Percentiles rank a stretch among this genome's conserved stretches.
Evolutionary conservation across 2,113 vertebrate species (phyloP).

Genomic region (Phylloscopus whistleri): DNA sequence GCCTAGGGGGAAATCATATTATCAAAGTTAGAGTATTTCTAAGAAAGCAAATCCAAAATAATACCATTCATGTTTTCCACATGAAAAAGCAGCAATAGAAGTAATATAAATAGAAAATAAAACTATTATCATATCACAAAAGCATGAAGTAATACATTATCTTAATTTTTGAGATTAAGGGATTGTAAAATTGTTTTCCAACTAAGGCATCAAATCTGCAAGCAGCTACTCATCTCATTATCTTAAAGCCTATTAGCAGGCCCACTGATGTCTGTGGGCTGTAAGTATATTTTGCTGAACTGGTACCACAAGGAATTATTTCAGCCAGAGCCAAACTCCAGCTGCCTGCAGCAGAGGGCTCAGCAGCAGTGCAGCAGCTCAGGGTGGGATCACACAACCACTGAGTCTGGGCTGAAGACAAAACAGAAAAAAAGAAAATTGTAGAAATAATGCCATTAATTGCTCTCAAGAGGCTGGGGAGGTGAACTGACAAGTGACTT

Average conservation of each 20-base stretch:
- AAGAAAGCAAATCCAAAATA: conserved; percentile 9
- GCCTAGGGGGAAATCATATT: not conserved
- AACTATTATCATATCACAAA: not conserved
- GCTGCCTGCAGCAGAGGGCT: not conserved
- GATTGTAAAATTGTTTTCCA: not conserved
- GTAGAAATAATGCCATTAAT: not conserved
- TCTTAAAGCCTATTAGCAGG: conserved; percentile 12
- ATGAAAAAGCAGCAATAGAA: not conserved
- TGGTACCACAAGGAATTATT: not conserved
- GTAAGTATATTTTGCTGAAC: not conserved
- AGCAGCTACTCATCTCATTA: not conserved
- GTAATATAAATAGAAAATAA: not conserved
- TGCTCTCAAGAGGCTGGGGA: not conserved
- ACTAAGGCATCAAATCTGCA: not conserved
- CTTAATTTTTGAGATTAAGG: conserved; percentile 11
- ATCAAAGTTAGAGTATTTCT: not conserved
- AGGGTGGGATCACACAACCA: not conserved
- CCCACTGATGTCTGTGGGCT: not conserved
- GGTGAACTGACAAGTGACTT: not conserved
- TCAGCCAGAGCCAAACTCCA: not conserved
- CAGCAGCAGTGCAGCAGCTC: not conserved
- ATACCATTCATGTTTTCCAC: not conserved
- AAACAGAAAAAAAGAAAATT: not conserved
- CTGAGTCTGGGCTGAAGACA: not conserved
- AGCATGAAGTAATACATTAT: not conserved